A percentile compares a stretch with the other conserved stretches of the same genome.
Evolutionary conservation across 2,888 invertebrate species (phyloP).

Genomic region (Pseudeuparius sepicola): DNA sequence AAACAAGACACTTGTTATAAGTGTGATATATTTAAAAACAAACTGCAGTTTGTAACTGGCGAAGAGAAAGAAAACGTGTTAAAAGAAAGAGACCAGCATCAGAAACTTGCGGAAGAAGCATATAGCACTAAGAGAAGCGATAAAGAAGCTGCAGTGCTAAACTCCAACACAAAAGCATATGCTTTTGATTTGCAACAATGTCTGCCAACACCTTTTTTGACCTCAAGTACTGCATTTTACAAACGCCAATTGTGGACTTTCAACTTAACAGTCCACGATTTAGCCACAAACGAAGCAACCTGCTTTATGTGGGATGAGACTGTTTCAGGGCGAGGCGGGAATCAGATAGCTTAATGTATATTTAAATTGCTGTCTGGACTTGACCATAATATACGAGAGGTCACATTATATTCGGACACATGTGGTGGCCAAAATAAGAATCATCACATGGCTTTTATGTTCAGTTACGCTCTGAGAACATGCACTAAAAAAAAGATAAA

Average conservation of each 20-base stretch:
- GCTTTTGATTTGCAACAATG: conserved; percentile 8
- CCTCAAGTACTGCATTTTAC: conserved; percentile 6
- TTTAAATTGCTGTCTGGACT: conserved; percentile 6
- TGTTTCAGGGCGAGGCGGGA: conserved; percentile 9
- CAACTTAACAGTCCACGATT: conserved; percentile 14
- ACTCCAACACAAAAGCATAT: conserved; percentile 6
- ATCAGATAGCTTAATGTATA: conserved; percentile 12
- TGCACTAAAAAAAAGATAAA: conserved; percentile 17
- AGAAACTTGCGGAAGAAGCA: conserved; percentile 8
- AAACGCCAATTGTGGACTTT: conserved; percentile 11
- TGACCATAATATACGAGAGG: conserved; percentile 7
- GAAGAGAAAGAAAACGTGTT: conserved; percentile 6
- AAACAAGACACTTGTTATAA: conserved; percentile 13
- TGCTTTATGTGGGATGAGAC: conserved; percentile 14
- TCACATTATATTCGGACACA: conserved; percentile 12
- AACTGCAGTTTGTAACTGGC: conserved; percentile 7
- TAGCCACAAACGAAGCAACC: conserved; percentile 9
- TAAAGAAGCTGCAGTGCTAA: conserved; percentile 5
- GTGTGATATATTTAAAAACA: conserved; percentile 11
- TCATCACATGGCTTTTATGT: conserved; percentile 10
- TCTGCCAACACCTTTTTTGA: conserved; percentile 6
- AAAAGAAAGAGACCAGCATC: conserved; percentile 10
- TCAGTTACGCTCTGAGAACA: background rate
- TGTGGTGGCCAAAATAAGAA: too few relatives aligned
- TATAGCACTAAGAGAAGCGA: conserved; percentile 7